Evolutionary conservation across 2,113 vertebrate genomes (phyloP), one percentile per base, ranked within the genome.

Genomic region (Anolis sagrei): DNA sequence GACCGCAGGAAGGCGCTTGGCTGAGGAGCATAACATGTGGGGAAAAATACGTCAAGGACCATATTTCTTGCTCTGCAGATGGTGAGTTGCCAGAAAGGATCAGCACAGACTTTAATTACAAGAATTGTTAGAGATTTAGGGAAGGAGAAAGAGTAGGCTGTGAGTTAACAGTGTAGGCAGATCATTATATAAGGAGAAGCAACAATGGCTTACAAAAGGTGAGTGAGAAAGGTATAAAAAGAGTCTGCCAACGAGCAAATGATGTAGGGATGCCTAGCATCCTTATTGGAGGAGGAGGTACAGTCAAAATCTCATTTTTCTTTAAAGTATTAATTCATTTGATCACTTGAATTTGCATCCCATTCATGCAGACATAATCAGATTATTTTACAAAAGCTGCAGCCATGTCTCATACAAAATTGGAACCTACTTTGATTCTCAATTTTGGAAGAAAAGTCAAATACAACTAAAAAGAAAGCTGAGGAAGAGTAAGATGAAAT

Each of bases 1-100:
- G 36, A 86, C 54, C 18, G 54, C 54, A 58, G 54, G 54, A 84
- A 88, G 51, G 64, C 29, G 64, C 29, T 27, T 27, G 64, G 81
- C 36, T 51, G 69, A 64, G 78, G 61, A 81, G 58, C 58, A 74
- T 66, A 75, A 74, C 64, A 34, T 49, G 94, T 93, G 93, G 92
- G 90, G 92, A 94, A 94, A 94, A 94, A 92, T 90, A 75, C 90
- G 93, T 89, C 83, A 88, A 91, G 93, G 92, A 89, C 92, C 89
- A 76, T 72, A 88, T 89, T 93, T 87, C 90, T 89, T 69, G 1
- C 84, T 92, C 58, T 92, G 81, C 94, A 94, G 94, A 94, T 95
- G 94, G 94, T 93, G 87, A 93, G 92, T 90, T 94, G 92, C 92
- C 94, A 94, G 92, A 85, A 94, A 89, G 84, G 86, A 95, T 94